phyloP scores from a whole-genome alignment of 1,140 invertebrate genomes.

The Helicoverpa armigera region DNA sequence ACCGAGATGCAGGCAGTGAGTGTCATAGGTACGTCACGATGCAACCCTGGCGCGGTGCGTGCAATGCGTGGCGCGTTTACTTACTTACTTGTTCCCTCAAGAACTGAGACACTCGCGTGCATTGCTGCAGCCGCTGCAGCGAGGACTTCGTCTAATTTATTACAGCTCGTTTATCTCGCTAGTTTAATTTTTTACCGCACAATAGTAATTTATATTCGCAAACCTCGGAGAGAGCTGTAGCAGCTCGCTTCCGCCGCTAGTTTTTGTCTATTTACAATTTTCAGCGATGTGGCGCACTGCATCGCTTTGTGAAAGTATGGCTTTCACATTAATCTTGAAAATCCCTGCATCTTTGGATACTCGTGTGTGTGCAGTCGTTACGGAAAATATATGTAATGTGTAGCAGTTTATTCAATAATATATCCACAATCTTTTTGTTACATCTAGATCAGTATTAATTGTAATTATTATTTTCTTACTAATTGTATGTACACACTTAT shows the following conservation, averaged over 20 bases:
- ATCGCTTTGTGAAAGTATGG: slow-evolving; percentile 7
- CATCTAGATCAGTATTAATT: too few relatives aligned
- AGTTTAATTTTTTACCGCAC: slow-evolving; percentile 17
- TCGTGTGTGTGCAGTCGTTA: not conserved
- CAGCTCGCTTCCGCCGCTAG: not conserved
- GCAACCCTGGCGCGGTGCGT: too few relatives aligned
- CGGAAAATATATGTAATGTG: not conserved
- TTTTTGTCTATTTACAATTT: slow-evolving; percentile 5
- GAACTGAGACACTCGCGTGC: not conserved
- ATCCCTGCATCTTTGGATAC: not conserved
- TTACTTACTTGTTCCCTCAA: not conserved
- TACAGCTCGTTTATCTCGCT: slow-evolving; percentile 3
- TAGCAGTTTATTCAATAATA: too few relatives aligned
- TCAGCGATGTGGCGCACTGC: not conserved
- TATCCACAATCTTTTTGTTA: too few relatives aligned
- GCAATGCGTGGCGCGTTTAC: not conserved
- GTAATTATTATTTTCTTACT: too few relatives aligned
- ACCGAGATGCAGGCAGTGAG: too few relatives aligned
- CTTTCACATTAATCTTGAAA: slow-evolving; percentile 9
- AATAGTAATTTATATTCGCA: slow-evolving; percentile 20
- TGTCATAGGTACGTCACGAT: too few relatives aligned
- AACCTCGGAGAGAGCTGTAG: not conserved
- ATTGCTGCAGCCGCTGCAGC: not conserved
- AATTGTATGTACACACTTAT: too few relatives aligned
- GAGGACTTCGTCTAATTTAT: slow-evolving; percentile 1